Conservation (phyloP, 1,140 invertebrate genomes). For the Nasonia longicornis region DNA sequence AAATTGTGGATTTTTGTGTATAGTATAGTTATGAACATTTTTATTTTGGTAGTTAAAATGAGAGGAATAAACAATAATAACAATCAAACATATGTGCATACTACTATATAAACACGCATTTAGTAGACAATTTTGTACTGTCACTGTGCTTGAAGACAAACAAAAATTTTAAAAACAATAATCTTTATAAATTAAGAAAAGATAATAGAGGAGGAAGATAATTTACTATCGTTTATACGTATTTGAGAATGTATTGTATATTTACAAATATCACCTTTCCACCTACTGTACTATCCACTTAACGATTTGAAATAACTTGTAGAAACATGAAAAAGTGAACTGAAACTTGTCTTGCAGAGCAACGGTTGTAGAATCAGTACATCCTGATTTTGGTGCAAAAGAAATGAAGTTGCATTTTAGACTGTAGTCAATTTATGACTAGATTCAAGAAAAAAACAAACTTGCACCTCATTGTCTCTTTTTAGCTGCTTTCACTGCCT, state of each 20-base stretch:
- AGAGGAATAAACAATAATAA: slow-evolving; percentile 20
- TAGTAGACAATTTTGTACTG: slow-evolving; percentile 21
- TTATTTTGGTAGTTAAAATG: background rate
- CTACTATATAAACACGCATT: slow-evolving; percentile 6
- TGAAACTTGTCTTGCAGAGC: slow-evolving; percentile 4
- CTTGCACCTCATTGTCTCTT: slow-evolving; percentile 73
- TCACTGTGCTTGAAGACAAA: slow-evolving; percentile 15
- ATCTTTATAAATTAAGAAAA: background rate
- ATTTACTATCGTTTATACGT: background rate
- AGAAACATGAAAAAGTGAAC: slow-evolving; percentile 16
- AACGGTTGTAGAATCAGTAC: background rate
- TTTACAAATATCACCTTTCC: slow-evolving; percentile 11
- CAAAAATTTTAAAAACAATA: background rate
- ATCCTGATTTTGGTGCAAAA: background rate
- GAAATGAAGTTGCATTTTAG: slow-evolving; percentile 1
- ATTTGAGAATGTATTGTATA: slow-evolving; percentile 8
- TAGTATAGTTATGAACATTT: background rate
- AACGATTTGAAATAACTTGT: background rate
- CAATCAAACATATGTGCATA: slow-evolving; percentile 5
- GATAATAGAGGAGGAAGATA: background rate
- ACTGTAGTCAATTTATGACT: slow-evolving; percentile 9
- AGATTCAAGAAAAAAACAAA: slow-evolving; percentile 14
- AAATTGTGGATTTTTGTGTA: background rate
- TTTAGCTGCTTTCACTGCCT: slow-evolving; percentile 76
- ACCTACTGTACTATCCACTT: background rate